phyloP scores from a whole-genome alignment of 1,140 invertebrate species.

The Lepidurus packardi region DNA sequence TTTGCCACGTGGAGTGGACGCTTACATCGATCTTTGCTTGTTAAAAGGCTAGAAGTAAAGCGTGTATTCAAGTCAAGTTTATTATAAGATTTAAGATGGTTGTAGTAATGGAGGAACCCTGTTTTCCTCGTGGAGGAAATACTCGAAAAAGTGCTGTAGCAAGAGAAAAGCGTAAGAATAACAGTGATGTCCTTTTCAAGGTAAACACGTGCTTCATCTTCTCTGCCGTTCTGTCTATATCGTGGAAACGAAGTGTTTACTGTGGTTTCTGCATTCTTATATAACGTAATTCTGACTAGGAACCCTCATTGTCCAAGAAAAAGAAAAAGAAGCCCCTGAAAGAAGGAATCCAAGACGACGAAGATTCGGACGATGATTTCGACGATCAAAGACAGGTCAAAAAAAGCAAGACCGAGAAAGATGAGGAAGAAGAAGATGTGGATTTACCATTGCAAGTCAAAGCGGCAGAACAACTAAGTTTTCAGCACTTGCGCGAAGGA shows the following conservation, averaged over 20 bases:
- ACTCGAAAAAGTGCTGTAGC: not conserved
- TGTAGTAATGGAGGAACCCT: not conserved
- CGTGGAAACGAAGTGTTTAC: no score
- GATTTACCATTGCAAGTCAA: not conserved
- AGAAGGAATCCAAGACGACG: not conserved
- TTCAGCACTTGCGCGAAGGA: slow-evolving; percentile 42
- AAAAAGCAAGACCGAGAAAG: not conserved
- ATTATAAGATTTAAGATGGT: not conserved
- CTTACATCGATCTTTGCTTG: not conserved
- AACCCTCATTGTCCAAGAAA: not conserved
- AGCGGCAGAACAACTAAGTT: not conserved
- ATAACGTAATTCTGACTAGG: not conserved
- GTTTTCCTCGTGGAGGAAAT: not conserved
- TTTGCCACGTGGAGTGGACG: not conserved
- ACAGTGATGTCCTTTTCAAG: not conserved
- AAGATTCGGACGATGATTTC: not conserved
- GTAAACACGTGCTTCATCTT: not conserved
- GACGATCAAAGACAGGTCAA: not conserved
- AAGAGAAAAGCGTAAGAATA: not conserved
- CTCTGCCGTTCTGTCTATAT: no score
- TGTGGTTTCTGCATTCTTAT: no score
- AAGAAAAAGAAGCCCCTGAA: not conserved
- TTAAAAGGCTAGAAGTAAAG: not conserved
- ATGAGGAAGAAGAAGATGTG: not conserved
- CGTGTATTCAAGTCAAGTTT: not conserved